Conservation (phyloP, 2,888 invertebrate genomes). For the Tipula lateralis region DNA sequence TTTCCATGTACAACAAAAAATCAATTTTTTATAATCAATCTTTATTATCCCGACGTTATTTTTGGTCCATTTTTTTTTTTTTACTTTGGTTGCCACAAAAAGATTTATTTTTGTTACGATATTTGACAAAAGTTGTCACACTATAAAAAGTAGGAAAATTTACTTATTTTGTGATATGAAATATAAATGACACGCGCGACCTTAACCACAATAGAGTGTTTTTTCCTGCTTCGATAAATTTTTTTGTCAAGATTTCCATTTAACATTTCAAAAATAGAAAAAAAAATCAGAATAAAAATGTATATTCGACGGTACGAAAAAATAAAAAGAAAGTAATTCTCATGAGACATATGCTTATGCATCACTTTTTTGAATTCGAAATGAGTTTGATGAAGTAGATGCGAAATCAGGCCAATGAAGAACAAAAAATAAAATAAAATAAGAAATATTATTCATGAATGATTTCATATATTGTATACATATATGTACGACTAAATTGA, state of each 20-base stretch:
- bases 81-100: background rate
- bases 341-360: slow-evolving; percentile 11
- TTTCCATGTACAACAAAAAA: background rate
- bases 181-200: slow-evolving; percentile 6
- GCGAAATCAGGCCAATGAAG: background rate
- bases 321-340: slow-evolving; percentile 20
- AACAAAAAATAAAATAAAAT: background rate
- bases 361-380: slow-evolving; percentile 11
- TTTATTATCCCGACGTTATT: background rate
- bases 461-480: background rate
- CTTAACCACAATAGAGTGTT: slow-evolving; percentile 24
- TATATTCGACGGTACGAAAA: background rate
- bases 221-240: background rate
- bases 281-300: background rate
- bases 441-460: slow-evolving; percentile 1
- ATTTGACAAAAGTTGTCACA: slow-evolving; percentile 1
- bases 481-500: background rate
- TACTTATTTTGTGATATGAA: background rate
- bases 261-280: background rate
- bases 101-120: background rate
- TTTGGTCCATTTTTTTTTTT: background rate
- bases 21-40: slow-evolving; percentile 19
- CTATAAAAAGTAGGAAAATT: background rate
- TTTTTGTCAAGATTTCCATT: background rate
- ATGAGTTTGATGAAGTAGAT: background rate